A percentile compares a stretch with the other conserved stretches of the same genome.
Conservation (phyloP, 2,113 vertebrate genomes). For the Apistogramma diplotaenia region DNA sequence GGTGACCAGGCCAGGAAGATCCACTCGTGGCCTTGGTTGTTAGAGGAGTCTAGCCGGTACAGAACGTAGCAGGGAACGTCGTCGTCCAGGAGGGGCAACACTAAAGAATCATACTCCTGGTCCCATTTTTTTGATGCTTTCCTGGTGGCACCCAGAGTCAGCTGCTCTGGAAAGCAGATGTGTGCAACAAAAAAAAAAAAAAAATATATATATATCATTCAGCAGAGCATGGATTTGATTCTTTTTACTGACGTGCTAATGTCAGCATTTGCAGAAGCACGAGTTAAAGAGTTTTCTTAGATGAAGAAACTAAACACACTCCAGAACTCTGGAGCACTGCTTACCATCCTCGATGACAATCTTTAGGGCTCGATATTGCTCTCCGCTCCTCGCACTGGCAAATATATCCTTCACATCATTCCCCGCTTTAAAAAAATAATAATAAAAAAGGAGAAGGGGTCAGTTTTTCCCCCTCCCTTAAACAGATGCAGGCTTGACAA, state of each 20-base stretch:
- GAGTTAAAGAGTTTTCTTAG: neutral
- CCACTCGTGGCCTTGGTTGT: constrained; percentile 96
- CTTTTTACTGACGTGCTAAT: neutral
- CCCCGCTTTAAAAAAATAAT: constrained; percentile 76
- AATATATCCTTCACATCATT: constrained; percentile 89
- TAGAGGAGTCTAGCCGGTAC: constrained; percentile 92
- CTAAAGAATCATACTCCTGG: constrained; percentile 87
- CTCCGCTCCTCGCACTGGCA: constrained; percentile 87
- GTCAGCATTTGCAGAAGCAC: neutral
- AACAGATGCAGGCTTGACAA: neutral
- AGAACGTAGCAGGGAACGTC: constrained; percentile 89
- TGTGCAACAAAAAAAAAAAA: constrained; percentile 1
- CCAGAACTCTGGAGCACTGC: neutral
- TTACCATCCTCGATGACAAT: constrained; percentile 92
- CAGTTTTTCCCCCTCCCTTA: neutral
- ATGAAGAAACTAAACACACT: neutral
- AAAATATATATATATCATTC: neutral
- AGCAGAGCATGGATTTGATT: neutral
- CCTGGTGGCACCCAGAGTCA: constrained; percentile 82
- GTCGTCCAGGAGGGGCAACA: constrained; percentile 89
- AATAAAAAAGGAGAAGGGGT: neutral
- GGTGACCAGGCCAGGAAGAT: constrained; percentile 96
- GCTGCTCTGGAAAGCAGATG: constrained; percentile 82
- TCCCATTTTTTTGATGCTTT: constrained; percentile 86
- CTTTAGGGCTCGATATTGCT: constrained; percentile 87